Evolutionary conservation across 2,888 invertebrate genomes (phyloP).

Genomic region (Perizoma flavofasciatum): DNA sequence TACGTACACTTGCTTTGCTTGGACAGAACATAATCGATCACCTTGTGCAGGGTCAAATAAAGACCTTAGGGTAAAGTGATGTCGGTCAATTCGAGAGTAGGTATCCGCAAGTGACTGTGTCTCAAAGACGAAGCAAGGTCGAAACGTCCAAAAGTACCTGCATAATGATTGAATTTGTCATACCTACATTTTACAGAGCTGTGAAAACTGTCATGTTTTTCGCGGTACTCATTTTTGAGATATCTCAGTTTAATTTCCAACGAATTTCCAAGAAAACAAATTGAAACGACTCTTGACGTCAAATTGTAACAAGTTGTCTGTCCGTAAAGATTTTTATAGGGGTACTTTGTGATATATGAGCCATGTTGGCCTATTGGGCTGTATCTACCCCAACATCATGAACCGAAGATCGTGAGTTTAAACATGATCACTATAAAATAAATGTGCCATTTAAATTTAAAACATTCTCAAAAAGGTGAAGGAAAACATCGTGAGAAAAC

Average conservation of each 20-base stretch:
- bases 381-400: too few relatives aligned
- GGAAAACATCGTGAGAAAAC: too few relatives aligned
- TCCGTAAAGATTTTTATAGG: too few relatives aligned
- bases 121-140: constrained; percentile 61
- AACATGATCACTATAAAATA: too few relatives aligned
- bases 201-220: constrained; percentile 24
- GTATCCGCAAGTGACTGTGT: constrained; percentile 39
- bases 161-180: constrained; percentile 57
- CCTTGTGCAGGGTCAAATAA: constrained; percentile 42
- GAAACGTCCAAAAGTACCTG: constrained; percentile 56
- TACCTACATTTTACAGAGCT: constrained; percentile 32
- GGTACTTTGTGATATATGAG: too few relatives aligned
- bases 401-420: too few relatives aligned
- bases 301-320: too few relatives aligned
- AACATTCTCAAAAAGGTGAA: too few relatives aligned
- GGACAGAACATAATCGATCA: constrained; percentile 29
- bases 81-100: constrained; percentile 24
- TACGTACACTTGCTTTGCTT: constrained; percentile 13
- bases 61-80: constrained; percentile 41
- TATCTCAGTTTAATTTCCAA: not conserved
- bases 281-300: too few relatives aligned
- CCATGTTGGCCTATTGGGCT: too few relatives aligned
- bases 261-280: too few relatives aligned
- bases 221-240: not conserved
- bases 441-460: too few relatives aligned